Conservation (phyloP, 1,140 invertebrate genomes). For the Ctenoplectra terminalis region DNA sequence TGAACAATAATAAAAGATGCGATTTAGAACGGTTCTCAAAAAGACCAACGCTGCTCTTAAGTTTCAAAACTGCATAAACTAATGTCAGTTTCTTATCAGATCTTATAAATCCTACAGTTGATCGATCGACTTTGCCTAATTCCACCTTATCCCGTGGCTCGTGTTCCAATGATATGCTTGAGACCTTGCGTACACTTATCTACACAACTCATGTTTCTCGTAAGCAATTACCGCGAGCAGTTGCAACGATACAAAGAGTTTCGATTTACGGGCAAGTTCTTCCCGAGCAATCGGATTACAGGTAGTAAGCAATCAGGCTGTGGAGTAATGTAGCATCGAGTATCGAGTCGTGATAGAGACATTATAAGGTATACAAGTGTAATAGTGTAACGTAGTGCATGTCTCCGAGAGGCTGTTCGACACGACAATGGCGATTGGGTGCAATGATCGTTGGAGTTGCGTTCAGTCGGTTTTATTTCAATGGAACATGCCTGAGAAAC, state of each 20-base stretch:
- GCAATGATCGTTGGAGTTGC: not conserved
- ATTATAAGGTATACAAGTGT: not conserved
- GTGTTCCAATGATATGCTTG: not conserved
- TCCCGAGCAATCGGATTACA: not conserved
- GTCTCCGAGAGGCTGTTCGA: not conserved
- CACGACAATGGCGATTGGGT: not conserved
- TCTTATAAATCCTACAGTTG: not conserved
- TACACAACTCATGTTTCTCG: not conserved
- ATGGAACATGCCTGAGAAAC: not conserved
- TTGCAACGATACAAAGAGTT: conserved; percentile 1
- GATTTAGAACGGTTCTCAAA: no score
- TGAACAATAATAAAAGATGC: no score
- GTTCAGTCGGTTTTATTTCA: not conserved
- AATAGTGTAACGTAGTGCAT: not conserved
- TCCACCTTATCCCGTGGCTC: not conserved
- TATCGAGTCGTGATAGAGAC: conserved; percentile 1
- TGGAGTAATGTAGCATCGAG: not conserved
- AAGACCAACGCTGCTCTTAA: no score
- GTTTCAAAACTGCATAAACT: no score
- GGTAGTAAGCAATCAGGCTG: not conserved
- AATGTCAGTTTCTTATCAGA: no score
- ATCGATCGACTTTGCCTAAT: not conserved
- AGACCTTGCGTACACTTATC: not conserved
- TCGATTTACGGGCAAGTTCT: not conserved
- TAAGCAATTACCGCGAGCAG: not conserved